These are phyloP conservation scores for Trichonephila clavipes DNA, from an alignment of 1,140 invertebrate genomes.

Conservation along the genomic window DNA sequence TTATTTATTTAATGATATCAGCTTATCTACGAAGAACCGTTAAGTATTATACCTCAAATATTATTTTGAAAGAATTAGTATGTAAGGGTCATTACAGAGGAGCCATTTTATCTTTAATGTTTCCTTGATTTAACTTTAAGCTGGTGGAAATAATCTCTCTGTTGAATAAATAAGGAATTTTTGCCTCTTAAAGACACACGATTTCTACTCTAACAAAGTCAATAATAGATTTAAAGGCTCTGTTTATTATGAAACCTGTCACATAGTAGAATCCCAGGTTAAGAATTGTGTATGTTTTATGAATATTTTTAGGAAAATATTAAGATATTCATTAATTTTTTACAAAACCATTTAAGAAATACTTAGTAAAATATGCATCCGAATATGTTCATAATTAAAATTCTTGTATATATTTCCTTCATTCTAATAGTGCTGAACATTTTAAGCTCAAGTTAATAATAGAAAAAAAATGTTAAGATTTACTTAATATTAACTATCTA, in stretches of 20 bases:
- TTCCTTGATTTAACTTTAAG: neutral
- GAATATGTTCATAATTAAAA: too few relatives aligned
- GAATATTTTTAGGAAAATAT: too few relatives aligned
- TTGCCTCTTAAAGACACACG: neutral
- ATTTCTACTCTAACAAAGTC: neutral
- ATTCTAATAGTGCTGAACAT: too few relatives aligned
- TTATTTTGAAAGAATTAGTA: neutral
- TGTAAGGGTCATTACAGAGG: neutral
- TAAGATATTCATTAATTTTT: too few relatives aligned
- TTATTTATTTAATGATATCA: neutral
- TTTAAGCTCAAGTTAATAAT: too few relatives aligned
- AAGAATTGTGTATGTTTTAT: too few relatives aligned
- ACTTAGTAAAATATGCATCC: too few relatives aligned
- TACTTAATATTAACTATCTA: too few relatives aligned
- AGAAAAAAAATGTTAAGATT: too few relatives aligned
- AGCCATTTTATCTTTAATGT: neutral
- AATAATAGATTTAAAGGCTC: neutral
- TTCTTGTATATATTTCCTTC: too few relatives aligned
- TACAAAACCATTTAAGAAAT: too few relatives aligned
- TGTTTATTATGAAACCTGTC: neutral
- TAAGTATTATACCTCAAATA: neutral
- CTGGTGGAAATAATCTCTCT: neutral
- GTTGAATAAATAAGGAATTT: slow-evolving; percentile 6
- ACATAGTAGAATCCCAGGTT: neutral
- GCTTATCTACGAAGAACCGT: neutral